These are phyloP conservation scores for Minunthozetes semirufus DNA, from an alignment of 2,888 invertebrate species.

Conservation along the genomic window DNA sequence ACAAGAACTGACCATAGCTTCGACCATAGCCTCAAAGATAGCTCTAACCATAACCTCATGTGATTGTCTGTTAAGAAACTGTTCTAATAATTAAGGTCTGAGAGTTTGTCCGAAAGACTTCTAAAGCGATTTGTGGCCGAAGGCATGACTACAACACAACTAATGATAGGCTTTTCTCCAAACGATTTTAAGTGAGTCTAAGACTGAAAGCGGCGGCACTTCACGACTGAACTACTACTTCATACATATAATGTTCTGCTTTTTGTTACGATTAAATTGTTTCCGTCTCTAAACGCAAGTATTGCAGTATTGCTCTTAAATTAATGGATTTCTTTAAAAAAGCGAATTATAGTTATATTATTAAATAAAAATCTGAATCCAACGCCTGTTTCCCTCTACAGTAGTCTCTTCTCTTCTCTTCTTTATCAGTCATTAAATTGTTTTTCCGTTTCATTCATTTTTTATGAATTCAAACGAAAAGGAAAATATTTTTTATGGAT, in stretches of 20 bases:
- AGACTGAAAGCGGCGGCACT: neutral
- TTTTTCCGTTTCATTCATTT: neutral
- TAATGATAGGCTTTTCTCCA: slow-evolving; percentile 17
- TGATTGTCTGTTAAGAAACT: neutral
- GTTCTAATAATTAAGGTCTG: neutral
- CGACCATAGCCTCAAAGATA: neutral
- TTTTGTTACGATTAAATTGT: slow-evolving; percentile 3
- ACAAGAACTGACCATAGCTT: neutral
- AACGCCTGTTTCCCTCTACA: neutral
- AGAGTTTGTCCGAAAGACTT: neutral
- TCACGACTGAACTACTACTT: neutral
- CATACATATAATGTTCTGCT: neutral
- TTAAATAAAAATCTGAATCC: neutral
- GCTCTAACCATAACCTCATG: neutral
- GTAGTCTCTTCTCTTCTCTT: neutral
- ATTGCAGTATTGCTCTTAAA: slow-evolving; percentile 14
- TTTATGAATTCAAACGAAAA: neutral
- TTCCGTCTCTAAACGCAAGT: slow-evolving; percentile 13
- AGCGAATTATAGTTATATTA: neutral
- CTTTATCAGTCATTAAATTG: neutral
- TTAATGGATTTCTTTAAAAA: slow-evolving; percentile 15
- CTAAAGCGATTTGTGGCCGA: slow-evolving; percentile 20
- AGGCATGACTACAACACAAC: slow-evolving; percentile 1
- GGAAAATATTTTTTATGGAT: neutral
- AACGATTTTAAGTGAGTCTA: neutral